Percentiles rank a stretch among this genome's conserved stretches.
Evolutionary conservation across 2,888 invertebrate species (phyloP).

Genomic region (Acanthococcus lagerstroemiae): DNA sequence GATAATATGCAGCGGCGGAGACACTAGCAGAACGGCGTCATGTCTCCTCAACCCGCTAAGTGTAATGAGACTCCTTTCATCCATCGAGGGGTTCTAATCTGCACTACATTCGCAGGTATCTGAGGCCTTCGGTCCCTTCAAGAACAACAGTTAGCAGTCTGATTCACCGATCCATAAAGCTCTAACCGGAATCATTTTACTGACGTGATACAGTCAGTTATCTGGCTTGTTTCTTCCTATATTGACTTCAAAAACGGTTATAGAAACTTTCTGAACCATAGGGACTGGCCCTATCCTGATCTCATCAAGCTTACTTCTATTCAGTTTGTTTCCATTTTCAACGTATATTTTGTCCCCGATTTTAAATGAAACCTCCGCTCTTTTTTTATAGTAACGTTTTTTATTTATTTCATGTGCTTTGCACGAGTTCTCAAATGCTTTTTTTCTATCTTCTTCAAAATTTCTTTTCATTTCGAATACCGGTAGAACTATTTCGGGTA

Average conservation of each 20-base stretch:
- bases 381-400: background rate
- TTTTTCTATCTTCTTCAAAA: background rate
- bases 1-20: background rate
- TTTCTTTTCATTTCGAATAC: background rate
- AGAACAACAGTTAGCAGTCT: background rate
- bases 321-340: background rate
- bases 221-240: background rate
- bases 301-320: background rate
- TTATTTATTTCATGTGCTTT: slow-evolving; percentile 1
- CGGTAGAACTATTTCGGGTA: background rate
- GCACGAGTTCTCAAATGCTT: background rate
- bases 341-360: background rate
- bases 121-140: background rate
- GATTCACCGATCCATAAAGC: background rate
- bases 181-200: background rate
- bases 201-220: background rate
- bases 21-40: background rate
- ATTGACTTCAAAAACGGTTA: background rate
- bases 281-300: background rate
- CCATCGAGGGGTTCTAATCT: background rate
- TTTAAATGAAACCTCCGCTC: background rate
- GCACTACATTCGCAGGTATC: background rate
- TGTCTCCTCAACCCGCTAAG: background rate
- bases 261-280: background rate
- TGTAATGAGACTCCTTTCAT: background rate